These are phyloP conservation scores for Microcebus tavaratra DNA, from an alignment of 2,113 vertebrate species.

Conservation along the genomic window DNA sequence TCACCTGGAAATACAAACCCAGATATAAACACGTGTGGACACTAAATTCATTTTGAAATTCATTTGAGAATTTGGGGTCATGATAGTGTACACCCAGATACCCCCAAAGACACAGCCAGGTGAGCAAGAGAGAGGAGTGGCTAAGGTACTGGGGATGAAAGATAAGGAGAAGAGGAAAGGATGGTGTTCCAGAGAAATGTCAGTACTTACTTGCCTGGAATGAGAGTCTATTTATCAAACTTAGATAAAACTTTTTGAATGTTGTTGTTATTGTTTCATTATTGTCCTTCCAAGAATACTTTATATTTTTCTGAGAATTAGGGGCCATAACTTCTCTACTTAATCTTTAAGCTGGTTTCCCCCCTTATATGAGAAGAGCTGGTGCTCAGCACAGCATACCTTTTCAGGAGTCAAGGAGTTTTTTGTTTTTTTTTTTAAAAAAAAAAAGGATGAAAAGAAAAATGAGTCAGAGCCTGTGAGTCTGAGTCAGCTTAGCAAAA, in stretches of 20 bases:
- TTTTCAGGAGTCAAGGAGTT: slow-evolving; percentile 28
- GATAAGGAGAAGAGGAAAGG: background rate
- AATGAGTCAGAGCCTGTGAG: slow-evolving; percentile 81
- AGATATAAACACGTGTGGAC: background rate
- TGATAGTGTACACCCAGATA: background rate
- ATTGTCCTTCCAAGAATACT: background rate
- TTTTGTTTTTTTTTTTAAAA: background rate
- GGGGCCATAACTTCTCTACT: background rate
- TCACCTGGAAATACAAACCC: background rate
- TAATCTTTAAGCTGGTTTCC: background rate
- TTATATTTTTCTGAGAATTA: background rate
- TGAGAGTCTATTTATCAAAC: background rate
- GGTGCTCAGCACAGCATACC: background rate
- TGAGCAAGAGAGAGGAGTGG: background rate
- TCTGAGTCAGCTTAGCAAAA: slow-evolving; percentile 82
- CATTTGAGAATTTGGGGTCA: background rate
- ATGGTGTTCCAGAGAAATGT: background rate
- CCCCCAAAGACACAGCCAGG: background rate
- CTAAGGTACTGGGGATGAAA: background rate
- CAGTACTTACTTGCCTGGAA: background rate
- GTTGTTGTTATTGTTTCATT: background rate
- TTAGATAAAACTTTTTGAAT: background rate
- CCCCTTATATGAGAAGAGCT: background rate
- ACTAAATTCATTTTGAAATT: background rate
- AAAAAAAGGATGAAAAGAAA: slow-evolving; percentile 48